Evolutionary conservation across 2,888 invertebrate species (phyloP), one percentile per base, ranked within the genome.

Genomic region (Altica lythri): DNA sequence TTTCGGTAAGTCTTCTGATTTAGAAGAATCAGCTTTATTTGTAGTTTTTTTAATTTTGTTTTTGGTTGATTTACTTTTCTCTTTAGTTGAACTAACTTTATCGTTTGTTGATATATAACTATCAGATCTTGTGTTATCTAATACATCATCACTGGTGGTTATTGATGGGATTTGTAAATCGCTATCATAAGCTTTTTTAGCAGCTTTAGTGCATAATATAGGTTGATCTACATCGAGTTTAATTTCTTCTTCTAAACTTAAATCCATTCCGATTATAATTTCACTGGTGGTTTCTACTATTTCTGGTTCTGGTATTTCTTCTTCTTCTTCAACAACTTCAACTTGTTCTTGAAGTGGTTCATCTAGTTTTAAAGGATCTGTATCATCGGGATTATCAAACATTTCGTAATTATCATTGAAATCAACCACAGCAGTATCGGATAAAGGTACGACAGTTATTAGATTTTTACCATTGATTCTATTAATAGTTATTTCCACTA

Each of bases 401-500:
- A 55, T 45, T 47, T 66, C 63, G 22, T 68, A 69, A 53, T 69
- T 69, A 17, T 68, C 68, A 45, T 69, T 70, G 29, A 64, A 62
- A 64, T 71, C 69, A 0, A 71, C 65, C 1, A 67, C 54, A 13
- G 67, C 59, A 4, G 63, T 61, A 5, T 65, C 64, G 1, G 69
- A 66, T 12, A 71, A 51, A 1, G 72, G 67, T 2, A 66, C 52
- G 1, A 72, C 70, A 4, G 67, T 68, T 30, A 72, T 68, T 4
- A 70, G 58, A 46, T 71, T 72, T 40, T 65, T 70, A 1, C 69
- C 71, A 44, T 70, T 67, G 1, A 66, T 54, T 6, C 55, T 55
- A 48, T 65, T 67, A 3, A 72, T 65, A 51, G 59, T 70, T 8
- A 72, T 64, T 57, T 70, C 68, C 2, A 72, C 65, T 16, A 71